Base-by-base conservation (phyloP, 1,140 invertebrate genomes). In the Leptinotarsa undecemlineata region DNA sequence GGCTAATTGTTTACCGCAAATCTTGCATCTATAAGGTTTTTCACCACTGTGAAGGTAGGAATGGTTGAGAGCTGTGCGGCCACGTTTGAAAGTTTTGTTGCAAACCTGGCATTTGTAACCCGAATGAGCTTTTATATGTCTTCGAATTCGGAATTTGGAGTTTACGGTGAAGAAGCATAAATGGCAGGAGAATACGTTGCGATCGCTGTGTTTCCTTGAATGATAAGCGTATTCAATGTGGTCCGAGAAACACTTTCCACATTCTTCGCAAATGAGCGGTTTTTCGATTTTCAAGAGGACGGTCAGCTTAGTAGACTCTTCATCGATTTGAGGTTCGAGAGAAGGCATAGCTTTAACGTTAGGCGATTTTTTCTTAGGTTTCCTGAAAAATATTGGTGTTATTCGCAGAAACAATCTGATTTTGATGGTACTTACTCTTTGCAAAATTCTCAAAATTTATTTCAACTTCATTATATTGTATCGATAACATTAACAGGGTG, bases 1-100 rank as follows among this genome's bases (percentile, higher is more conserved):
- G 70, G 78, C 75, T 19, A 79, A 79, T 48, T 64, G 60, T 33
- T 94, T 91, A 8, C 91, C 89, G 84, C 94, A 96, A 72, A 88
- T 86, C 74, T 88, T 87, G 81, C 92, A 92, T 48, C 87, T 86
- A 81, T 90, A 91, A 33, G 90, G 90, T 81, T 90, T 89, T 79
- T 91, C 89, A 0, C 90, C 90, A 0, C 88, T 90, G 84, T 91
- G 90, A 33, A 90, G 51, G 47, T 73, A 73, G 48, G 64, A 68
- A 68, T 73, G 63, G 5, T 68, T 67, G 17, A 68, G 19, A 8
- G 72, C 72, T 3, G 47, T 64, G 13, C 20, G 2, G 2, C 33
- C 23, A 48, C 51, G 33, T n/a, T 51, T 63, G 71, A 72, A 72
- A 15, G 42, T 21, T 19, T 72, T 72, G 6, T 48, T 47, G 57